Conservation (phyloP, 2,888 invertebrate genomes). For the Drosophila subquinaria region DNA sequence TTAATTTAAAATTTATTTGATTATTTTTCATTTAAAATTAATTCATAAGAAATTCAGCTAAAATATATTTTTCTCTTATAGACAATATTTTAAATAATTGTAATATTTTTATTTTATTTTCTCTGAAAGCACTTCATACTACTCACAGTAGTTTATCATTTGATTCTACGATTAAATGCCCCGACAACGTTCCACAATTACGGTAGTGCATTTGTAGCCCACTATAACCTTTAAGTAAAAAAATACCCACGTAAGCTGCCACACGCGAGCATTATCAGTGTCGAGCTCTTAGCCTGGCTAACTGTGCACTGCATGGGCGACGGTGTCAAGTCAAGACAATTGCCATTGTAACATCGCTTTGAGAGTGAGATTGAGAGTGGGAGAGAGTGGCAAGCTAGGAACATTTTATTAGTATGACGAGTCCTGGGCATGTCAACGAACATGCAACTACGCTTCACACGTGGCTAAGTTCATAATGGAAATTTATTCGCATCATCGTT, state of each 20-base stretch:
- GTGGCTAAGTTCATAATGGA: slow-evolving; percentile 58
- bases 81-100: too few species aligned
- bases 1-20: too few species aligned
- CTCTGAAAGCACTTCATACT: too few species aligned
- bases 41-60: background rate
- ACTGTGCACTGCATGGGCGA: slow-evolving; percentile 22
- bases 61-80: background rate
- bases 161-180: background rate
- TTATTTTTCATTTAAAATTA: background rate
- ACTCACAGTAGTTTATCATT: background rate
- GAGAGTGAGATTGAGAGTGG: background rate
- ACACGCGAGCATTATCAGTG: slow-evolving; percentile 30
- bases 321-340: slow-evolving; percentile 71
- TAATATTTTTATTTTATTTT: too few species aligned
- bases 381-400: background rate
- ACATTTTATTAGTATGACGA: slow-evolving; percentile 71
- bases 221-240: background rate
- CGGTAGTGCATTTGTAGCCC: slow-evolving; percentile 7
- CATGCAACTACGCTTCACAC: slow-evolving; percentile 62
- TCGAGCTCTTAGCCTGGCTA: slow-evolving; percentile 27
- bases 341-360: slow-evolving; percentile 59
- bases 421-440: slow-evolving; percentile 66
- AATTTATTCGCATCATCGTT: slow-evolving; percentile 59
- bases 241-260: slow-evolving; percentile 1
- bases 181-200: background rate